Evolutionary conservation across 2,797 vertebrate species (phyloP).

Genomic region (Phalanger gymnotis): DNA sequence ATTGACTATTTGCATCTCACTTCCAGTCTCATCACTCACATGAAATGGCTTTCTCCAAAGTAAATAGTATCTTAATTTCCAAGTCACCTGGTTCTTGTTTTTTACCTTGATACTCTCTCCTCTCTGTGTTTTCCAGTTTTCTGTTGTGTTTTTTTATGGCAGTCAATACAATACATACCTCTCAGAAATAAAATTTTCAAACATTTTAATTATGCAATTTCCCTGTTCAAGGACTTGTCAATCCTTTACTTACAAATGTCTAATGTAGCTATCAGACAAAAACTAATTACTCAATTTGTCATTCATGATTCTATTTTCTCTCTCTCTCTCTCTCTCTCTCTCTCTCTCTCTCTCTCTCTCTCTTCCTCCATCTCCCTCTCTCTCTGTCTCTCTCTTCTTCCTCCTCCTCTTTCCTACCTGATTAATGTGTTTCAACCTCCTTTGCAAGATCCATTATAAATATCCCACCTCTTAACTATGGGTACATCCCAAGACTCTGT

Average conservation of each 20-base stretch:
- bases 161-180: background rate
- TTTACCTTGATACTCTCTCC: background rate
- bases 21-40: background rate
- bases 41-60: background rate
- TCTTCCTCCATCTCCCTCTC: background rate
- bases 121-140: background rate
- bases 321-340: too few species aligned
- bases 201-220: background rate
- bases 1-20: background rate
- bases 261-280: background rate
- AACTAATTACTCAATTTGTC: background rate
- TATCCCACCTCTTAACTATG: background rate
- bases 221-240: background rate
- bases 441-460: background rate
- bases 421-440: background rate
- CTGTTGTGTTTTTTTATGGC: background rate
- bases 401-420: background rate
- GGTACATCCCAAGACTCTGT: too few species aligned
- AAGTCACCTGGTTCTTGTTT: background rate
- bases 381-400: background rate
- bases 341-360: background rate
- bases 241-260: background rate
- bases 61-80: background rate
- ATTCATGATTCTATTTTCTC: background rate
- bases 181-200: background rate